Percentiles rank a stretch among this genome's conserved stretches.
These are phyloP conservation scores for Ceratotherium simum DNA, from an alignment of 2,113 vertebrate genomes.

Conservation along the genomic window DNA sequence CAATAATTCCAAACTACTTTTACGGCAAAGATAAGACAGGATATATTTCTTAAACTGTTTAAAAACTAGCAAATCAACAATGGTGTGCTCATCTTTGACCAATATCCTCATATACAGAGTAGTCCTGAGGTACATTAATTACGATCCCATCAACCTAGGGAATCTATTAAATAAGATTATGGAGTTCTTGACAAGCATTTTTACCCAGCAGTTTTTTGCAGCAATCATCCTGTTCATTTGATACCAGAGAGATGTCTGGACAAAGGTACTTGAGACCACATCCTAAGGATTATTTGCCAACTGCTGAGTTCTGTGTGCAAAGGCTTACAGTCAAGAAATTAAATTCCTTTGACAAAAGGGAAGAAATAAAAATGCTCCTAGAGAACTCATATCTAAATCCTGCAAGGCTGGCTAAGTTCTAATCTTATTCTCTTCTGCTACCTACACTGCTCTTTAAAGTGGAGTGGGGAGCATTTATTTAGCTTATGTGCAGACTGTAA, in stretches of 20 bases:
- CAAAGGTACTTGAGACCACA: slow-evolving; percentile 22
- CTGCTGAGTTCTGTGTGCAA: slow-evolving; percentile 60
- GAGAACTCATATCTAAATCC: slow-evolving; percentile 61
- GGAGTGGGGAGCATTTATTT: not conserved
- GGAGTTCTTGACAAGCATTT: not conserved
- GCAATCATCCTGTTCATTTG: not conserved
- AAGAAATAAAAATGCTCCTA: slow-evolving; percentile 44
- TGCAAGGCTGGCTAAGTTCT: slow-evolving; percentile 29
- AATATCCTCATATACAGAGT: not conserved
- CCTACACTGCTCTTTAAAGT: slow-evolving; percentile 5
- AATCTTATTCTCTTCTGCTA: slow-evolving; percentile 36
- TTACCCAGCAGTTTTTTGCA: not conserved
- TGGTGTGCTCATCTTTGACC: not conserved
- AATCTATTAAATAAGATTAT: not conserved
- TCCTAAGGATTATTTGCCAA: slow-evolving; percentile 67
- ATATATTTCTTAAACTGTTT: not conserved
- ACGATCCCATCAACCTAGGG: not conserved
- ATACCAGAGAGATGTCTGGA: not conserved
- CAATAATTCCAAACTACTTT: not conserved
- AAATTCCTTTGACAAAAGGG: slow-evolving; percentile 65
- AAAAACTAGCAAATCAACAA: slow-evolving; percentile 21
- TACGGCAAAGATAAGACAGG: not conserved
- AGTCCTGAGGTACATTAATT: not conserved
- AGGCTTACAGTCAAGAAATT: slow-evolving; percentile 68
- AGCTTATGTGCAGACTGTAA: slow-evolving; percentile 35